Evolutionary conservation across 2,113 vertebrate genomes (phyloP).

Genomic region (Colinus virginianus): DNA sequence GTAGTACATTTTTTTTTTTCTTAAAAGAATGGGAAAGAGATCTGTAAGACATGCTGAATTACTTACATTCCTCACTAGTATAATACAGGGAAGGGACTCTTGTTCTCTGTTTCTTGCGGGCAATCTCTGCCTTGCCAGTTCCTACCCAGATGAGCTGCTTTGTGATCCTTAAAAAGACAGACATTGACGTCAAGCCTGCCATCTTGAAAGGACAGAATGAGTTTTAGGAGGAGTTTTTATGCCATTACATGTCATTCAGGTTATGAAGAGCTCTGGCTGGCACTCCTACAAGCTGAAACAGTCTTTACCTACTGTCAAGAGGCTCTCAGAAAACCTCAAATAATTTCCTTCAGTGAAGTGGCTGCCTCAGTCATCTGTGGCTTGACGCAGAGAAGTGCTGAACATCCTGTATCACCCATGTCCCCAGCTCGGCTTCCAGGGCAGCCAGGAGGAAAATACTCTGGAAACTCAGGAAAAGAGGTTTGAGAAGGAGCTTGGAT

Average conservation of each 20-base stretch:
- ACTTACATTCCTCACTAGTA: not conserved
- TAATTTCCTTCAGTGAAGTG: conserved; percentile 53
- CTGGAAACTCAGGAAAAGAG: not conserved
- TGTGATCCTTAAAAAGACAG: not conserved
- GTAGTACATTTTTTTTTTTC: not conserved
- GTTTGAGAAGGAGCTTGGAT: not conserved
- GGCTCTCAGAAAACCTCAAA: conserved; percentile 60
- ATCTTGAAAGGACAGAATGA: not conserved
- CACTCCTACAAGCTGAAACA: conserved; percentile 46
- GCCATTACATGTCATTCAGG: conserved; percentile 19
- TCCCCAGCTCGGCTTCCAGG: not conserved
- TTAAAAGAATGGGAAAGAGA: not conserved
- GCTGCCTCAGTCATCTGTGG: conserved; percentile 46
- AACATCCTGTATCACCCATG: not conserved
- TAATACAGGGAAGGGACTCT: not conserved
- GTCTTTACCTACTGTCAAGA: conserved; percentile 46
- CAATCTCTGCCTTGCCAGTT: not conserved
- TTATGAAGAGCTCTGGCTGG: conserved; percentile 38
- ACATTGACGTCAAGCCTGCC: not conserved
- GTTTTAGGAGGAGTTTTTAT: conserved; percentile 45
- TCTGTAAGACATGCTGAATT: not conserved
- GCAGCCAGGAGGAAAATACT: not conserved
- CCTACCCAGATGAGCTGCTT: conserved; percentile 1
- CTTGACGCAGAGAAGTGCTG: conserved; percentile 13
- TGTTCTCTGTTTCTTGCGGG: not conserved